Evolutionary conservation across 1,140 invertebrate species (phyloP), one percentile per base, ranked within the genome.

Genomic region (Microplitis mediator): DNA sequence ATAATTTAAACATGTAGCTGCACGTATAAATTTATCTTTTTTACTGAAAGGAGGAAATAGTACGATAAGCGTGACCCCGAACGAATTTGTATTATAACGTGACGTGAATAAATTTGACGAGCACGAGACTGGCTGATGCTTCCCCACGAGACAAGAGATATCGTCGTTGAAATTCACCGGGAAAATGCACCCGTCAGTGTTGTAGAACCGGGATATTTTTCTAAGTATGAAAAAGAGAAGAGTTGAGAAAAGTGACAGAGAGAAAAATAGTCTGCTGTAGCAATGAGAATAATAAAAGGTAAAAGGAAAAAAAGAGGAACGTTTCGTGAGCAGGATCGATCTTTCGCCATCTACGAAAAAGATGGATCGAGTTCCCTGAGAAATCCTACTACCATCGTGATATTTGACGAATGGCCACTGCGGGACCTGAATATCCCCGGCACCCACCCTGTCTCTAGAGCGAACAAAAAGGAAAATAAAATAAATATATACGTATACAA

Each of bases 171-270:
- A 72, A 75, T 75, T 74, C 74, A 68, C 52, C 13, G 72, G 65
- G 72, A 72, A 75, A 76, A 79, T 72, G 73, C 74, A 80, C 75
- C 63, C 31, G 63, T 69, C 45, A 69, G 58, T 69, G 58, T 52
- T 56, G 71, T 52, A 50, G 35, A 11, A 67, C 34, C 35, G 34
- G 52, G 56, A 65, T 64, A 61, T 67, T 69, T 60, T 63, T 50
- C 65, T 67, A 39, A 67, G 65, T 32, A 34, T 52, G 45, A 50
- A 54, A 67, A 66, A 64, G 39, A 31, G 32, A 35, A 32, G 13
- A 32, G 35, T 36, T 39, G 62, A 32, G 31, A 61, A 61, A 31
- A 61, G 52, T 50, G 36, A 65, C 16, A 50, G 63, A 65, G 34
- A 65, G 34, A 65, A 45, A 71, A 50, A 64, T 71, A 51, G 50